These are phyloP conservation scores for Plebejus anna DNA, from an alignment of 2,888 invertebrate genomes.

Conservation along the genomic window DNA sequence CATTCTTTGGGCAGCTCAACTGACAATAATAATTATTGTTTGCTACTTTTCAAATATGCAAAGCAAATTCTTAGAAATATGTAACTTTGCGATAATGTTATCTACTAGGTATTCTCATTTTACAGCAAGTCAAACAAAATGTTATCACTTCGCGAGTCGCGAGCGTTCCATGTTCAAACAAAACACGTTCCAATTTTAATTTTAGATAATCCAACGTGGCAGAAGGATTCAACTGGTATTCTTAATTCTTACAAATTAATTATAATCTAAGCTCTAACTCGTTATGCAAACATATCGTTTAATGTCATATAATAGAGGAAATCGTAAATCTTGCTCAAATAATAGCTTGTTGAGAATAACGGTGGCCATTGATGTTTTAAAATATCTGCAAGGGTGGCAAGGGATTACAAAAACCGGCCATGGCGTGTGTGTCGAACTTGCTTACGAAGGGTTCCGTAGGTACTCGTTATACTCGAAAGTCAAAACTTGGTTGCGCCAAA, in stretches of 20 bases:
- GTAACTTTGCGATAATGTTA: not conserved
- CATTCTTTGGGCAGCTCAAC: not conserved
- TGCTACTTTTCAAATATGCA: not conserved
- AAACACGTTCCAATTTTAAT: not conserved
- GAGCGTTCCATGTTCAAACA: not conserved
- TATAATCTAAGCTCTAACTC: not conserved
- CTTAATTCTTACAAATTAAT: constrained; percentile 15
- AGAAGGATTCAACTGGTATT: constrained; percentile 10
- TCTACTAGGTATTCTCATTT: not conserved
- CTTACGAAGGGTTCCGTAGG: no score
- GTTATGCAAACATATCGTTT: constrained; percentile 15
- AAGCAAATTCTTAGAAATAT: not conserved
- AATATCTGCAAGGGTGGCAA: not conserved
- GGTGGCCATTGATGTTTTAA: not conserved
- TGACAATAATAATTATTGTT: not conserved
- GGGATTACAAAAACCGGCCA: not conserved
- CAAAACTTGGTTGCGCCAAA: not conserved
- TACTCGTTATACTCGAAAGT: no score
- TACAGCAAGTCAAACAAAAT: not conserved
- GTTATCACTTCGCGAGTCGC: not conserved
- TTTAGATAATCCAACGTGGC: constrained; percentile 13
- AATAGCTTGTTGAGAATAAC: constrained; percentile 5
- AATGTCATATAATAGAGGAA: constrained; percentile 5
- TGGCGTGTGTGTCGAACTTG: no score
- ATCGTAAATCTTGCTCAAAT: constrained; percentile 1